Evolutionary conservation across 2,797 vertebrate species (phyloP), one percentile per base, ranked within the genome.

Genomic region (Helostoma temminkii): DNA sequence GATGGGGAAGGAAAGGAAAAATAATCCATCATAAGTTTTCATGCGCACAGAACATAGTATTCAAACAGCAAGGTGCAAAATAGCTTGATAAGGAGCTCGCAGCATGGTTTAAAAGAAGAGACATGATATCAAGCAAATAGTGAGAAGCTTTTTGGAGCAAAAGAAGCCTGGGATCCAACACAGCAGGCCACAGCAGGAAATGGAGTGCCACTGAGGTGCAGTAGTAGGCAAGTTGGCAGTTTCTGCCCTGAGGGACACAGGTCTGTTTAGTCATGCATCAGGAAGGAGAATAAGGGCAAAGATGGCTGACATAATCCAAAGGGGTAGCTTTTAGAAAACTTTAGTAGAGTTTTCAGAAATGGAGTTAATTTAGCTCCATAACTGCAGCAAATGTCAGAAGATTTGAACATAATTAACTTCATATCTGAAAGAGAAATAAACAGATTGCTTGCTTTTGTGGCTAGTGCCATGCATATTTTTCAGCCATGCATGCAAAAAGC

Each of bases 1-100:
- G 78, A 83, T 60, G 69, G 71, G 71, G 80, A 78, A 74, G 76
- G 74, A 80, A 76, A 91, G 88, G 84, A 83, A 80, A 87, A 55
- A 81, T 53, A 82, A 76, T 24, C 88, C 49, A 67, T 86, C 42
- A 78, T 78, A 81, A 89, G 78, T 87, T 83, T 22, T 71, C 88
- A 90, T 90, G 90, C 88, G 5, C 50, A 85, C 24, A 69, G 64
- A 74, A 81, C 66, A 67, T 39, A 73, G 45, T 76, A 65, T 77
- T 77, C 62, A 42, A 86, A 87, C 81, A 81, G 77, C 66, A 81
- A 72, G 68, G 68, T 78, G 75, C 64, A 76, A 67, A 65, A 66
- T 28, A 74, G 67, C 54, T 79, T 76, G 49, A 68, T 48, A 58
- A 56, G 50, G 71, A 77, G 74, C 61, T 73, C 0, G 25, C 36